Percentiles rank a stretch among this genome's conserved stretches.
These are phyloP conservation scores for Ectobius pallidus DNA, from an alignment of 2,888 invertebrate genomes.

Conservation along the genomic window DNA sequence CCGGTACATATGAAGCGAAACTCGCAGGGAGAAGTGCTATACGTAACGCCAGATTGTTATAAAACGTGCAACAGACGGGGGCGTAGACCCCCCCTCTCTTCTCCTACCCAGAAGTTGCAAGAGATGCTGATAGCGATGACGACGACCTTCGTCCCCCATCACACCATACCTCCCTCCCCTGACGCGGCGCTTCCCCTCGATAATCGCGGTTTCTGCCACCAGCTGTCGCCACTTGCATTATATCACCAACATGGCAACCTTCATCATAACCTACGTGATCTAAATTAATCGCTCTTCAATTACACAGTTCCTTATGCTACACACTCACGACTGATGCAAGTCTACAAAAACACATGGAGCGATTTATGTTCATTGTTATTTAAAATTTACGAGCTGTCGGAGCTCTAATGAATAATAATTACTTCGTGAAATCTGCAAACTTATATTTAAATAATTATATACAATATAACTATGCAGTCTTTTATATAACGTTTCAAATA, in stretches of 20 bases:
- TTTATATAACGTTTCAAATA: no score
- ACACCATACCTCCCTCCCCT: not conserved
- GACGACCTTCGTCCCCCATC: constrained; percentile 15
- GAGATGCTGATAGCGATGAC: not conserved
- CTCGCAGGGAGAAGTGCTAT: not conserved
- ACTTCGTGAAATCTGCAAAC: no score
- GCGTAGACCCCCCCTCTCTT: not conserved
- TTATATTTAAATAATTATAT: no score
- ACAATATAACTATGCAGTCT: no score
- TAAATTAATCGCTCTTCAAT: not conserved
- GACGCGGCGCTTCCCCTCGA: not conserved
- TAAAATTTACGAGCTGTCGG: no score
- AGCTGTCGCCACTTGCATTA: constrained; percentile 1
- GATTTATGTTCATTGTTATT: no score
- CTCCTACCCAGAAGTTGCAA: not conserved
- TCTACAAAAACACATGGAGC: no score
- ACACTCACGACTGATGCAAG: no score
- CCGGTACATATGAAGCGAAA: not conserved
- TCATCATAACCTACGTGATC: not conserved
- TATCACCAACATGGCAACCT: not conserved
- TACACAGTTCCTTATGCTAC: not conserved
- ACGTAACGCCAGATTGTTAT: not conserved
- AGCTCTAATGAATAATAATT: no score
- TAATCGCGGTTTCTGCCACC: not conserved
- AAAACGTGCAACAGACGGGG: not conserved